A percentile compares a stretch with the other conserved stretches of the same genome.
Evolutionary conservation across 2,113 vertebrate species (phyloP).

Genomic region (Varanus salvator): DNA sequence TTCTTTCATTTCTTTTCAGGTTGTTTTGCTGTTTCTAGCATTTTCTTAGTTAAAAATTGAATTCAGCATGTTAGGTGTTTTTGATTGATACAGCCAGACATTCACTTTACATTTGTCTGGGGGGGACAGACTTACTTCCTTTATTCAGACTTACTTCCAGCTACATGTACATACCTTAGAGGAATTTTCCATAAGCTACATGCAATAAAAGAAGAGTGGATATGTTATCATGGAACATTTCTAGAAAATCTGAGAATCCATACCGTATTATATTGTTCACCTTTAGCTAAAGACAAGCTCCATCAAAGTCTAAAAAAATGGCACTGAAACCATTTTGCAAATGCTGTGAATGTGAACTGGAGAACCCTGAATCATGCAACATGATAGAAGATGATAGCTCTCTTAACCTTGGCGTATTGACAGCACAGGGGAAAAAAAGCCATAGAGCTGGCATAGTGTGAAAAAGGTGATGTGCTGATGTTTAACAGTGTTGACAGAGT

Average conservation of each 20-base stretch:
- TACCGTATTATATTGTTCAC: neutral
- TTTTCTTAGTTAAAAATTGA: neutral
- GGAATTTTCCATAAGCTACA: neutral
- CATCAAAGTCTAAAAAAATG: neutral
- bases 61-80: neutral
- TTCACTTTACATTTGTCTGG: neutral
- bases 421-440: neutral
- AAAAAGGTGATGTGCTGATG: conserved; percentile 9
- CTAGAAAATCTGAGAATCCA: neutral
- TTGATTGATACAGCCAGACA: neutral
- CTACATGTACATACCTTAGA: neutral
- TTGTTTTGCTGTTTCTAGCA: neutral
- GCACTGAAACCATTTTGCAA: neutral
- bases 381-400: neutral
- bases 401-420: neutral
- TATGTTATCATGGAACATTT: neutral
- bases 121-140: neutral
- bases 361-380: neutral
- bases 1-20: neutral
- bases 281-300: neutral
- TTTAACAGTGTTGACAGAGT: neutral
- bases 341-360: neutral
- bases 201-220: neutral
- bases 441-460: accelerated
- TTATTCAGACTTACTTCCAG: neutral